A percentile compares a stretch with the other conserved stretches of the same genome.
Conservation (phyloP, 2,113 vertebrate genomes). For the Cromileptes altivelis region DNA sequence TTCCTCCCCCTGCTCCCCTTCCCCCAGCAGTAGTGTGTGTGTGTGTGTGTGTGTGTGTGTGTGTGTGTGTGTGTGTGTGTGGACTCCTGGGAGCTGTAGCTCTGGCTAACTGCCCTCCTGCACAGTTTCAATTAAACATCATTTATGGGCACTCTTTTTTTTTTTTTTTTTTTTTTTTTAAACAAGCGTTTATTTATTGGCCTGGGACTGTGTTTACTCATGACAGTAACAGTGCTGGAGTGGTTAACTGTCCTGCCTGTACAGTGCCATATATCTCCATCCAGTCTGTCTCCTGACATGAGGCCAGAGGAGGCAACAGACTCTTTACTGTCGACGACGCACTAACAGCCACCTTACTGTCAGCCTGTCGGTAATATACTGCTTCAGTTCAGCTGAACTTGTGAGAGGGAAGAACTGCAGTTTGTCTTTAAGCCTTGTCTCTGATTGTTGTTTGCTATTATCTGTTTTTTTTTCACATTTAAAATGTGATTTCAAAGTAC, state of each 20-base stretch:
- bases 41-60: constrained; percentile 27
- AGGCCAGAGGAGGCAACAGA: constrained; percentile 29
- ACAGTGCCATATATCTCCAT: constrained; percentile 68
- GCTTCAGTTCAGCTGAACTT: constrained; percentile 13
- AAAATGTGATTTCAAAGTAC: background rate
- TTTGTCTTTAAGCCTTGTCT: constrained; percentile 18
- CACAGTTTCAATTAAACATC: constrained; percentile 82
- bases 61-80: constrained; percentile 23
- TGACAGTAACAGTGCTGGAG: constrained; percentile 69
- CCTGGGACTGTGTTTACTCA: constrained; percentile 68
- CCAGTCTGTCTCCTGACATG: constrained; percentile 57
- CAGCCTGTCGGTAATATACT: constrained; percentile 50
- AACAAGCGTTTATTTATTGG: constrained; percentile 77
- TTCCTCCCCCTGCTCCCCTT: constrained; percentile 16
- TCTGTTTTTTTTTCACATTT: background rate
- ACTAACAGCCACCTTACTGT: constrained; percentile 44
- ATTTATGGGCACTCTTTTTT: constrained; percentile 74
- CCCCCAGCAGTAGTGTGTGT: constrained; percentile 1
- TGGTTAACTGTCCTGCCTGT: constrained; percentile 54
- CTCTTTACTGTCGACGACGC: constrained; percentile 17
- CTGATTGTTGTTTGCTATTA: constrained; percentile 17
- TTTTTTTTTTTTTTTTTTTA: constrained; percentile 60
- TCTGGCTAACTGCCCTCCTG: constrained; percentile 68
- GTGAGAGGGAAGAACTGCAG: constrained; percentile 11
- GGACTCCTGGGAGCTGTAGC: constrained; percentile 56